Base-by-base conservation (phyloP, 1,140 invertebrate genomes). In the Nautilus pompilius region DNA sequence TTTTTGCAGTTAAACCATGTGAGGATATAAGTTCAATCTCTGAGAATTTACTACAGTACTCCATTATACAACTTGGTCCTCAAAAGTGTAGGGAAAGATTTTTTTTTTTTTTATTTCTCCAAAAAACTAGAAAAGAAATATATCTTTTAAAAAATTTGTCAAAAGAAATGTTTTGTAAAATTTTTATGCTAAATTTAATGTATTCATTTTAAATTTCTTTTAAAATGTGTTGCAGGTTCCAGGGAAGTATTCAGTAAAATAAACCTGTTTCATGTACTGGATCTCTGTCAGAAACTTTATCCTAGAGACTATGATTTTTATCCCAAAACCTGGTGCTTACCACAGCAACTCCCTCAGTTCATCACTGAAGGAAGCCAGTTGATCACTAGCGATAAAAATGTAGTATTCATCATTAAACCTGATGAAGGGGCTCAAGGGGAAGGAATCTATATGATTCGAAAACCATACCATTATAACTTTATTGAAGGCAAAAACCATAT, bases 351-450 rank as follows among this genome's bases (percentile, higher is more conserved):
- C 36, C 63, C 70, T 48, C 76, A 85, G 30, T 83, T 85, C 60
- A 62, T 66, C 48, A 62, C 60, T 32, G 75, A 79, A 33, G 70
- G 76, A 29, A 60, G 67, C 5, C 53, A 63, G 41, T n/a, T n/a
- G n/a, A 68, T 62, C 36, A 48, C 66, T 22, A 65, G 68, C 20
- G 69, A 68, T 30, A 74, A 72, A 51, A 72, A 73, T 22, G 51
- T 67, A 8, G 73, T 81, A 51, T 86, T 75, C 67, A 86, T 86
- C 60, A 79, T 85, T 13, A 86, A 86, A 67, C 85, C 85, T 5
- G 83, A 85, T 67, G 76, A 74, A 62, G 85, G 85, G 15, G 80
- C 83, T 17, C 85, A 86, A 64, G 85, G 85, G 0, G 84, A 84
- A 5, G 85, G 85, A 13, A 86, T 86, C 48, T 85, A 85, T 65